These are phyloP conservation scores for Oegoconia quadripuncta DNA, from an alignment of 2,888 invertebrate genomes.

Conservation along the genomic window DNA sequence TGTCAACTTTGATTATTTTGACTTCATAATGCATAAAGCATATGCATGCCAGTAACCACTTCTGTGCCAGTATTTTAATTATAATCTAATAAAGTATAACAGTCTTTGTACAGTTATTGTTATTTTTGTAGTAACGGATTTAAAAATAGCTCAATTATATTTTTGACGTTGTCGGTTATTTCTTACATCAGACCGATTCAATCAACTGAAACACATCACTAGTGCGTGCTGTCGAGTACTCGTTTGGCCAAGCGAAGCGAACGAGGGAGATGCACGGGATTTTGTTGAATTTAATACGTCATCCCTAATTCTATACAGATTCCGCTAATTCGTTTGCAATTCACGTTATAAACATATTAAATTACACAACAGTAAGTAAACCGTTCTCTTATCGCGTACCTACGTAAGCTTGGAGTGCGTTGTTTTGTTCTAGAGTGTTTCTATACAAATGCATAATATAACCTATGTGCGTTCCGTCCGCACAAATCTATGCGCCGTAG, in stretches of 20 bases:
- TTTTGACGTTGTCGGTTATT: neutral
- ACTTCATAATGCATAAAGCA: too few relatives aligned
- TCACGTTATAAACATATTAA: conserved; percentile 36
- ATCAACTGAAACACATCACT: neutral
- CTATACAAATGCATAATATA: conserved; percentile 76
- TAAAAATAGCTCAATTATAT: too few relatives aligned
- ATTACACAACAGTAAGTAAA: conserved; percentile 62
- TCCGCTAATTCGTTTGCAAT: conserved; percentile 41
- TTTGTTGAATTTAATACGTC: conserved; percentile 71
- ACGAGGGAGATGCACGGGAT: conserved; percentile 61
- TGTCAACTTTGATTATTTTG: too few relatives aligned
- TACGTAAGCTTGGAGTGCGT: conserved; percentile 34
- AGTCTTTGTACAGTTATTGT: too few relatives aligned
- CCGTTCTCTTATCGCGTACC: conserved; percentile 9
- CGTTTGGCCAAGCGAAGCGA: conserved; percentile 56
- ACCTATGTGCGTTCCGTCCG: conserved; percentile 69
- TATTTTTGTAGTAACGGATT: too few relatives aligned
- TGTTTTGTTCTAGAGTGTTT: conserved; percentile 68
- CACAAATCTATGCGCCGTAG: conserved; percentile 66
- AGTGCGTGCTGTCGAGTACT: neutral
- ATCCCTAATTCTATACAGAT: conserved; percentile 57
- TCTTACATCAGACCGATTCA: neutral
- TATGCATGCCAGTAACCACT: too few relatives aligned
- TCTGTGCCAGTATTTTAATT: too few relatives aligned
- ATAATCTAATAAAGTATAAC: too few relatives aligned